Percentiles rank a stretch among this genome's conserved stretches.
Evolutionary conservation across 2,888 invertebrate genomes (phyloP).

Genomic region (Prostheceraeus crozeri): DNA sequence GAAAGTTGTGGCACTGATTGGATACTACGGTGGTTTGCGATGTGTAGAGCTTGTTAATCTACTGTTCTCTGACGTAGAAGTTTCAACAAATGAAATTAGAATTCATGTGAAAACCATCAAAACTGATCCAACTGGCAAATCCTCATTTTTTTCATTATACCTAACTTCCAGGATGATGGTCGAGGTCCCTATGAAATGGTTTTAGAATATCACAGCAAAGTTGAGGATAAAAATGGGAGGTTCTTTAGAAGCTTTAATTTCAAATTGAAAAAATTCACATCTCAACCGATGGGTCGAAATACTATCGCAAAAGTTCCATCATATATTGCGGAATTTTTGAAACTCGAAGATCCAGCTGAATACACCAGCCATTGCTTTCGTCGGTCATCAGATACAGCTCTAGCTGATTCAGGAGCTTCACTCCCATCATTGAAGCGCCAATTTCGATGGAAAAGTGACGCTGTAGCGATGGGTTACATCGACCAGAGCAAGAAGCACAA

Average conservation of each 20-base stretch:
- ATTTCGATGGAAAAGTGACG: conserved; percentile 11
- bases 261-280: conserved; percentile 2
- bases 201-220: no score
- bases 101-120: no score
- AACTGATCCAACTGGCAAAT: no score
- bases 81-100: no score
- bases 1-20: no score
- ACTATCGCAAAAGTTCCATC: background rate
- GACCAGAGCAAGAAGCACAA: conserved; percentile 4
- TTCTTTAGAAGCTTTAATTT: conserved; percentile 14
- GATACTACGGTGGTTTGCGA: no score
- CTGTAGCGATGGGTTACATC: background rate
- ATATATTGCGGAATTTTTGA: background rate
- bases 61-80: no score
- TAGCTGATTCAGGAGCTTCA: conserved; percentile 5
- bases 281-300: conserved; percentile 14
- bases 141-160: no score
- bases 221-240: conserved; percentile 5
- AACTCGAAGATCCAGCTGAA: background rate
- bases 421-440: background rate
- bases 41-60: no score
- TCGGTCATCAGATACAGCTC: conserved; percentile 7
- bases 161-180: no score
- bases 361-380: conserved; percentile 13
- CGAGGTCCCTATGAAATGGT: no score